Conservation (phyloP, 2,888 invertebrate species). For the Chaetogeoica ovagalla region DNA sequence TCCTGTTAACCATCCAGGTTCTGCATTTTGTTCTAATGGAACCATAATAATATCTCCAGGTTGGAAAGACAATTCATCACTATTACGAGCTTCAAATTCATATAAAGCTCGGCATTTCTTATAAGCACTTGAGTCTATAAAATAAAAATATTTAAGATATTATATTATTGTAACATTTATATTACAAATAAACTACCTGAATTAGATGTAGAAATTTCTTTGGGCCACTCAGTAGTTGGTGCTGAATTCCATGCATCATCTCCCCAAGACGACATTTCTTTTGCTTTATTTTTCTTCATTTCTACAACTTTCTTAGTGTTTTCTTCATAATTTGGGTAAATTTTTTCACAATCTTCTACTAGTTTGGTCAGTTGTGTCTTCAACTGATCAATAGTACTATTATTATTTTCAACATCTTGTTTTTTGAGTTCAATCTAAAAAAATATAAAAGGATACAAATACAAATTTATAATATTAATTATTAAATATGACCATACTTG, state of each 20-base stretch:
- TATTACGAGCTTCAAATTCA: constrained; percentile 88
- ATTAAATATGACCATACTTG: constrained; percentile 59
- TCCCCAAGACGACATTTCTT: constrained; percentile 67
- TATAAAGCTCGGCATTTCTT: constrained; percentile 85
- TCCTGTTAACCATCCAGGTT: constrained; percentile 97
- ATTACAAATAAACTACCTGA: neutral
- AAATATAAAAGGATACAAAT: neutral
- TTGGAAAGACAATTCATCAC: constrained; percentile 89
- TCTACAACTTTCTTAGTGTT: constrained; percentile 65
- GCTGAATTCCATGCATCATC: constrained; percentile 66
- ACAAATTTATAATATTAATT: neutral
- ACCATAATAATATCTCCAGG: constrained; percentile 91
- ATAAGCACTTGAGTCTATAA: constrained; percentile 54
- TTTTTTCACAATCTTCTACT: constrained; percentile 70
- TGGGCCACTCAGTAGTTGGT: constrained; percentile 60
- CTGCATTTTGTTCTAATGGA: constrained; percentile 79
- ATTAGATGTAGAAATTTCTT: constrained; percentile 34
- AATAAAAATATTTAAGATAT: neutral
- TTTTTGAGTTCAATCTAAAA: constrained; percentile 59
- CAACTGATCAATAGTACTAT: constrained; percentile 73
- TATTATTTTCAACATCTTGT: constrained; percentile 79
- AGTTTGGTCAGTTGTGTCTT: constrained; percentile 70
- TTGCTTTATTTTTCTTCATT: constrained; percentile 64
- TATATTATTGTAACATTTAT: neutral
- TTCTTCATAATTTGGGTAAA: constrained; percentile 72